Evolutionary conservation across 1,140 invertebrate genomes (phyloP).

Genomic region (Zophobas atratus): DNA sequence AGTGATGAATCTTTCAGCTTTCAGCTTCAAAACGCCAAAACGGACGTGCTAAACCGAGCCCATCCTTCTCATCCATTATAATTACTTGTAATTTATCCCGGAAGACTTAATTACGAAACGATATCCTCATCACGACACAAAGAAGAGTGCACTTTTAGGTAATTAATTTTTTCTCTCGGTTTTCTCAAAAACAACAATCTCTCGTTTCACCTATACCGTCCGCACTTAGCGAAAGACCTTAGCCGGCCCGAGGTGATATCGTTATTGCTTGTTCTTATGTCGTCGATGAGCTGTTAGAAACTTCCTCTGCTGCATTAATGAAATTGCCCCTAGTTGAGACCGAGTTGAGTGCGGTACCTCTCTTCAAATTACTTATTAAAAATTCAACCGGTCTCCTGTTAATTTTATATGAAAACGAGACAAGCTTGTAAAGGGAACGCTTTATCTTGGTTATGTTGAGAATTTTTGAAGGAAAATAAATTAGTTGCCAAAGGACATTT

Average conservation of each 20-base stretch:
- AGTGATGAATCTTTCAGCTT: too few relatives aligned
- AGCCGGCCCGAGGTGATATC: constrained; percentile 23
- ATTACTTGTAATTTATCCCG: constrained; percentile 4
- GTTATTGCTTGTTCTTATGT: constrained; percentile 38
- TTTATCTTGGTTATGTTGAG: constrained; percentile 21
- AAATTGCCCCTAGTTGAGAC: constrained; percentile 38
- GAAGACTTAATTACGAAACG: not conserved
- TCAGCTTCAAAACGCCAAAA: too few relatives aligned
- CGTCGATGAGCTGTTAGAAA: constrained; percentile 41
- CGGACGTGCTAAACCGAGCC: too few relatives aligned
- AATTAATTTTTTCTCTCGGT: not conserved
- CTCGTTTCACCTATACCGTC: not conserved
- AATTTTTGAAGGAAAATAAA: constrained; percentile 1
- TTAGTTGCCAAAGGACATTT: not conserved
- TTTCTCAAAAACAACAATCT: not conserved
- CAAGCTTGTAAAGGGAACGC: constrained; percentile 14
- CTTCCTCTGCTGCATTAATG: constrained; percentile 41
- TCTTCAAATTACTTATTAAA: constrained; percentile 37
- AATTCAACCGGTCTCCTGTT: constrained; percentile 30
- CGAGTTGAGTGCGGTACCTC: constrained; percentile 3
- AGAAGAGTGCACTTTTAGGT: constrained; percentile 6
- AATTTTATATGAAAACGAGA: constrained; percentile 36
- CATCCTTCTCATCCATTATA: not conserved
- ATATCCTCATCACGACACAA: not conserved
- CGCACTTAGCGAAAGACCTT: constrained; percentile 2